These are phyloP conservation scores for Chondrosia reniformis DNA, from an alignment of 37 sponge, comb jelly and placozoan species.

Conservation along the genomic window DNA sequence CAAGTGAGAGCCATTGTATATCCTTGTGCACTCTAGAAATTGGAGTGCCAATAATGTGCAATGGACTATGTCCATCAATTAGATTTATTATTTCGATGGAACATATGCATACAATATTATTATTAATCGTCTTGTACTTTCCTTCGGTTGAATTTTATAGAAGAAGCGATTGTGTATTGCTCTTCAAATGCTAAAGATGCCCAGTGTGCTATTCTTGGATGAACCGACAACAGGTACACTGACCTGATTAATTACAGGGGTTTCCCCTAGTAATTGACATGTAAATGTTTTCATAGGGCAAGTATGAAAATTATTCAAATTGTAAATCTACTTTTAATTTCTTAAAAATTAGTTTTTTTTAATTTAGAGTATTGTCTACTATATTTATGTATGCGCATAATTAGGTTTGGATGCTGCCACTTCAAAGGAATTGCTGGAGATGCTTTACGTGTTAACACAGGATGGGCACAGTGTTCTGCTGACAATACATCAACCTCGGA, in stretches of 20 bases:
- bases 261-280: too few relatives aligned
- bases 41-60: too few relatives aligned
- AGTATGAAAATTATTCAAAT: background rate
- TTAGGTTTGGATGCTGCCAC: slow-evolving; percentile 20
- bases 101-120: background rate
- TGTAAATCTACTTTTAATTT: background rate
- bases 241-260: too few relatives aligned
- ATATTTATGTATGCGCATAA: background rate
- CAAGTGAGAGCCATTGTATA: slow-evolving; percentile 49
- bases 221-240: slow-evolving; percentile 87
- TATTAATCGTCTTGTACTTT: background rate
- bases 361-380: too few relatives aligned
- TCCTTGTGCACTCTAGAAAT: slow-evolving; percentile 10
- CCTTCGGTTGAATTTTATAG: slow-evolving; percentile 16
- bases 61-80: background rate
- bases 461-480: slow-evolving; percentile 72
- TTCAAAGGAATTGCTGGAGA: slow-evolving; percentile 49
- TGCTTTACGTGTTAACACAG: slow-evolving; percentile 57
- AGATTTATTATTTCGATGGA: background rate
- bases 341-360: background rate
- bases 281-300: too few relatives aligned
- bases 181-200: slow-evolving; percentile 75
- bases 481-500: slow-evolving; percentile 93
- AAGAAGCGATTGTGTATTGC: slow-evolving; percentile 76
- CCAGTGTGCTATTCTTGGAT: slow-evolving; percentile 82